phyloP scores from a whole-genome alignment of 2,113 vertebrate genomes.

The Octodon degus region DNA sequence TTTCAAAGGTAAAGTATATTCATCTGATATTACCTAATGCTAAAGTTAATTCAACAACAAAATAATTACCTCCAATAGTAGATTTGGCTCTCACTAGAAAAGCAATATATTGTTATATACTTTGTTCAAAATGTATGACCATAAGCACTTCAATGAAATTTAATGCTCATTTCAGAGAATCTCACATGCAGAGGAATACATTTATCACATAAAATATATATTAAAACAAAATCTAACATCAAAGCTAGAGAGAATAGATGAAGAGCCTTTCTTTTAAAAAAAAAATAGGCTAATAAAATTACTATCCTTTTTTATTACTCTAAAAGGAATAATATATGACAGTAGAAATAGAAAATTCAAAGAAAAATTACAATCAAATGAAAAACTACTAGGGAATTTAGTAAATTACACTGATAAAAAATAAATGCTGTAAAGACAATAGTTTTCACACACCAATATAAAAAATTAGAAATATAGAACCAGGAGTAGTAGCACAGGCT shows the following conservation, averaged over 20 bases:
- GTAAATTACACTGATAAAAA: background rate
- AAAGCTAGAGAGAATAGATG: conserved; percentile 4
- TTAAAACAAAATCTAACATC: background rate
- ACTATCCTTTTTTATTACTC: background rate
- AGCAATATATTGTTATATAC: background rate
- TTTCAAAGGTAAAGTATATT: conserved; percentile 18
- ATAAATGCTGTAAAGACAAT: background rate
- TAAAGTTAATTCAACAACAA: conserved; percentile 18
- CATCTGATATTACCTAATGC: conserved; percentile 14
- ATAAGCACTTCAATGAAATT: background rate
- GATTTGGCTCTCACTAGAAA: background rate
- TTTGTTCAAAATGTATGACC: background rate
- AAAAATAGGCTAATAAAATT: background rate
- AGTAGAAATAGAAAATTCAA: conserved; percentile 16
- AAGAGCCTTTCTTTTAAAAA: background rate
- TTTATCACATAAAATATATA: background rate
- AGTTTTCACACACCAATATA: background rate
- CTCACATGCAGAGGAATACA: background rate
- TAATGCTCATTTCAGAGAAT: background rate
- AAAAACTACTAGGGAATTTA: background rate
- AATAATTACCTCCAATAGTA: background rate
- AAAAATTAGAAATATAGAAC: background rate
- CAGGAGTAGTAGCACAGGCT: no score
- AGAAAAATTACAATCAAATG: conserved; percentile 31
- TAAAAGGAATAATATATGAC: background rate